These are phyloP conservation scores for Petrocephalus zakoni DNA, from an alignment of 2,113 vertebrate species.

Conservation along the genomic window DNA sequence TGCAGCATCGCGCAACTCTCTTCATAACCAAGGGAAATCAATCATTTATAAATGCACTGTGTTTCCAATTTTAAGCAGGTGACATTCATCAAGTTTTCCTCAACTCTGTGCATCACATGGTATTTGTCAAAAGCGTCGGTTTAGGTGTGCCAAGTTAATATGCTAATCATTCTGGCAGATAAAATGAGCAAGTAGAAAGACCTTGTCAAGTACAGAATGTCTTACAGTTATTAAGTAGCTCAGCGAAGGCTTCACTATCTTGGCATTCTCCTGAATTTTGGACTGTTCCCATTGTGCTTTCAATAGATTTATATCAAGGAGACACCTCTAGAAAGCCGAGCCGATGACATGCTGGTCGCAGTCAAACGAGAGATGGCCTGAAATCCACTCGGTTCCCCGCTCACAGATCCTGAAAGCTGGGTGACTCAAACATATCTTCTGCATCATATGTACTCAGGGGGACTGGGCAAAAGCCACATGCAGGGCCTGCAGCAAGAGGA, in stretches of 20 bases:
- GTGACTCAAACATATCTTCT: neutral
- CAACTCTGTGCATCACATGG: neutral
- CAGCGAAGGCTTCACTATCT: neutral
- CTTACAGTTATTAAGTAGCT: neutral
- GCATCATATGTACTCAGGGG: neutral
- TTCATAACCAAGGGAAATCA: neutral
- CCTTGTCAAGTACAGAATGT: neutral
- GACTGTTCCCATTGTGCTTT: neutral
- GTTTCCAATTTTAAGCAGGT: neutral
- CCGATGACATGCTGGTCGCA: neutral
- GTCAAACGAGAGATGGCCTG: neutral
- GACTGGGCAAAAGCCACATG: neutral
- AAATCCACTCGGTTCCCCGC: neutral
- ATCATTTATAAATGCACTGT: neutral
- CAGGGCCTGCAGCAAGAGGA: neutral
- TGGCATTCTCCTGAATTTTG: neutral
- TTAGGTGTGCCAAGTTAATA: constrained; percentile 1
- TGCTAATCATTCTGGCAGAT: neutral
- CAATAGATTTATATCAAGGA: neutral
- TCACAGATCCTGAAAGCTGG: neutral
- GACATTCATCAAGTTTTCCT: neutral
- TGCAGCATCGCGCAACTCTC: neutral
- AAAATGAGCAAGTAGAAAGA: neutral
- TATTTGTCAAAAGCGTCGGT: neutral
- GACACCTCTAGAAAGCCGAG: neutral